Conservation (phyloP, 2,888 invertebrate species). For the Uropetala carovei region DNA sequence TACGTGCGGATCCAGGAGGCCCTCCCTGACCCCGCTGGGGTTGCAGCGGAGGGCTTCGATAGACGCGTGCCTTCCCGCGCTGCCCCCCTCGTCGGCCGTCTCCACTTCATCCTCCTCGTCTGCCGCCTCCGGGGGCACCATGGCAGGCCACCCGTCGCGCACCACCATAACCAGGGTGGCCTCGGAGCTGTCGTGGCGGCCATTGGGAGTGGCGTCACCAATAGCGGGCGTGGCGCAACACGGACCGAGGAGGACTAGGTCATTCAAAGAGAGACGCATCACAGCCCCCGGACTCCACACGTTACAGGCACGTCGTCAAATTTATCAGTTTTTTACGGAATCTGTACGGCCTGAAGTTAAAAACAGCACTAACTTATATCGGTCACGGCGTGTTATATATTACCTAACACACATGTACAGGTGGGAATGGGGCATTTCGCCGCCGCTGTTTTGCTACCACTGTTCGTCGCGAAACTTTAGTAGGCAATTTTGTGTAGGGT, state of each 20-base stretch:
- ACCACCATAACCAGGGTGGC: constrained; percentile 75
- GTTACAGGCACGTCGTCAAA: constrained; percentile 65
- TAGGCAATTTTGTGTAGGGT: too few species aligned
- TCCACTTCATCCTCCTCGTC: constrained; percentile 67
- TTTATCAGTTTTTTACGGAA: too few species aligned
- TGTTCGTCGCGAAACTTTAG: too few species aligned
- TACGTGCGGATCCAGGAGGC: constrained; percentile 85
- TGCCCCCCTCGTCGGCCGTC: background rate
- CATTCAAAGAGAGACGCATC: constrained; percentile 66
- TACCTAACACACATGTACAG: too few species aligned
- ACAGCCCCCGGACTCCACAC: constrained; percentile 66
- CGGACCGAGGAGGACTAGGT: constrained; percentile 64
- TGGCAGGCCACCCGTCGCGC: constrained; percentile 68
- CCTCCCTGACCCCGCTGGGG: constrained; percentile 81
- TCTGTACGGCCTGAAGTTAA: too few species aligned
- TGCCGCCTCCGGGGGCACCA: constrained; percentile 71
- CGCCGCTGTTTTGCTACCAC: too few species aligned
- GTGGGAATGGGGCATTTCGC: too few species aligned
- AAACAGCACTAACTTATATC: too few species aligned
- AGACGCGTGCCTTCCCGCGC: constrained; percentile 56
- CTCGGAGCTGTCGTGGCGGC: constrained; percentile 77
- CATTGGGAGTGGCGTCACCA: constrained; percentile 64
- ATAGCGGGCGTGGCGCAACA: constrained; percentile 62
- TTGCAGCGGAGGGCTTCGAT: constrained; percentile 69
- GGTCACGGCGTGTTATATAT: too few species aligned